A percentile compares a stretch with the other conserved stretches of the same genome.
phyloP scores from a whole-genome alignment of 2,113 vertebrate species.

The Ammospiza nelsoni region DNA sequence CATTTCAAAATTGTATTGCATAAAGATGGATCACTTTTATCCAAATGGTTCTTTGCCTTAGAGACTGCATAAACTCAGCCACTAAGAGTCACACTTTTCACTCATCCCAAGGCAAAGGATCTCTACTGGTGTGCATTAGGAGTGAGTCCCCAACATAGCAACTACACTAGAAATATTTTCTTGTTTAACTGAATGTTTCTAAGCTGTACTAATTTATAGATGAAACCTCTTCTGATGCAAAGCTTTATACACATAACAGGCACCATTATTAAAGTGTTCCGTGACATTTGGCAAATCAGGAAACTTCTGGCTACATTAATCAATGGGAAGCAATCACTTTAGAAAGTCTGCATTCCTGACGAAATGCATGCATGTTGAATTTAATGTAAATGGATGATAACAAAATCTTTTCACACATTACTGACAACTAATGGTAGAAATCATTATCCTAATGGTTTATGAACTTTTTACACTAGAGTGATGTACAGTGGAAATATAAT shows the following conservation, averaged over 20 bases:
- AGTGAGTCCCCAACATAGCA: not conserved
- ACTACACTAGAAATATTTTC: not conserved
- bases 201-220: not conserved
- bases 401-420: constrained; percentile 72
- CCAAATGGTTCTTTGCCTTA: not conserved
- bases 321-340: constrained; percentile 32
- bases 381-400: constrained; percentile 64
- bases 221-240: not conserved
- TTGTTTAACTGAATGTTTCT: not conserved
- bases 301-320: constrained; percentile 47
- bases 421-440: constrained; percentile 63
- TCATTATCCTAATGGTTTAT: constrained; percentile 72
- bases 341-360: constrained; percentile 38
- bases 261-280: constrained; percentile 26
- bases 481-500: constrained; percentile 65
- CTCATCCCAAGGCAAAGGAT: not conserved
- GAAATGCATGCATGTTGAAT: constrained; percentile 55
- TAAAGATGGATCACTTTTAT: not conserved
- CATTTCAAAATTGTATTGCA: not conserved
- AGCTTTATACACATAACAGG: constrained; percentile 22
- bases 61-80: not conserved
- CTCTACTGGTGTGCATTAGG: not conserved
- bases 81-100: not conserved
- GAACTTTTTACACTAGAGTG: constrained; percentile 55
- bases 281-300: constrained; percentile 33